Percentiles rank a stretch among this genome's conserved stretches.
Evolutionary conservation across 2,797 vertebrate genomes (phyloP).

Genomic region (Ceyx erithaca): DNA sequence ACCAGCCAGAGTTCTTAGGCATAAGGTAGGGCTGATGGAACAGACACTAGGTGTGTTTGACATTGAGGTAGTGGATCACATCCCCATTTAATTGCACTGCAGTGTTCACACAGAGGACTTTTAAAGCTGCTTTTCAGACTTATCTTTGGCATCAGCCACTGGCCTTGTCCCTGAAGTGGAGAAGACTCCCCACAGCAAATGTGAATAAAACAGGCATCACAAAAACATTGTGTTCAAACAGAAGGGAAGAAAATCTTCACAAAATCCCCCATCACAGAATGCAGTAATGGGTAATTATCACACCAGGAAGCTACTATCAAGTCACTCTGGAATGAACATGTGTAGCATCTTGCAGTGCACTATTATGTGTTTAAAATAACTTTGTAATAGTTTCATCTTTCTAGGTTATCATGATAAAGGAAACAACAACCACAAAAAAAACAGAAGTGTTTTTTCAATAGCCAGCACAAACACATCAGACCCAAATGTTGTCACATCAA

Average conservation of each 20-base stretch:
- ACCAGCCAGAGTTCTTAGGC: not conserved
- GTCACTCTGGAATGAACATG: not conserved
- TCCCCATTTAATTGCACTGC: not conserved
- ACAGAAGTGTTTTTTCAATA: not conserved
- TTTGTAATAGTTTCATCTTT: not conserved
- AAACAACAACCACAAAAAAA: not conserved
- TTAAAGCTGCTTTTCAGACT: not conserved
- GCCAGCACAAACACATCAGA: not conserved
- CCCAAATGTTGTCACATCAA: not conserved
- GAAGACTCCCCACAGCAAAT: not conserved
- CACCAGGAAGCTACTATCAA: not conserved
- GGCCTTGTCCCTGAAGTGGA: not conserved
- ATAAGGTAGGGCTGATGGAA: not conserved
- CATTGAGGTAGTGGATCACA: not conserved
- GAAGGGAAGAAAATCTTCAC: not conserved
- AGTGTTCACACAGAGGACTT: not conserved
- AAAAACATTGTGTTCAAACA: not conserved
- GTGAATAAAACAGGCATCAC: not conserved
- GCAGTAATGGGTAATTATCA: not conserved
- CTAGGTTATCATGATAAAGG: not conserved
- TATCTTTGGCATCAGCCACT: not conserved
- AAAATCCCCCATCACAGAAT: not conserved
- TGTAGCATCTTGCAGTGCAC: not conserved
- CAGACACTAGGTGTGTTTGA: not conserved
- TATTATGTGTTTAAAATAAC: not conserved